Conservation (phyloP, 1,140 invertebrate genomes). For the Oreohelix idahoensis region DNA sequence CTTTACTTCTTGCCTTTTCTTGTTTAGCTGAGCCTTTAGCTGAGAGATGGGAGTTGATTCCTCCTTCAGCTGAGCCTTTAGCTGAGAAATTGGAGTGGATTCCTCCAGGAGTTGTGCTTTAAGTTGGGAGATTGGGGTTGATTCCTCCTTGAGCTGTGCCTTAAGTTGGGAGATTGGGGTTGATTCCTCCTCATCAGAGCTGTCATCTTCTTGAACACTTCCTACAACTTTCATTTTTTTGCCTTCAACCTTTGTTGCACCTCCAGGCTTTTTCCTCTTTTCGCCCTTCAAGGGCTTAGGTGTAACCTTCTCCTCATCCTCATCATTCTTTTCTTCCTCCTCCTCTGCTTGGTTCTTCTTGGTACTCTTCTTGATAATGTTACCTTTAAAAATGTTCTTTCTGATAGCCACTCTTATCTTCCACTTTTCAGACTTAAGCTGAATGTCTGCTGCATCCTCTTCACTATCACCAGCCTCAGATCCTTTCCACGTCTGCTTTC, state of each 20-base stretch:
- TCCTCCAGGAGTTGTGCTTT: conserved; percentile 33
- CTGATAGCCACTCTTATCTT: conserved; percentile 18
- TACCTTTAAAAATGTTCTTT: conserved; percentile 44
- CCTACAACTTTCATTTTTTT: conserved; percentile 1
- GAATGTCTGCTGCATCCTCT: conserved; percentile 51
- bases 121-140: conserved; percentile 27
- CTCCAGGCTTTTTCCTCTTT: conserved; percentile 8
- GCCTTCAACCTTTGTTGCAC: neutral
- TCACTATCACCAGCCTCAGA: conserved; percentile 53
- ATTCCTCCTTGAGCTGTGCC: conserved; percentile 29
- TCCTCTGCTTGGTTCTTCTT: conserved; percentile 32
- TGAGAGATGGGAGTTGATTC: conserved; percentile 29
- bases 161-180: conserved; percentile 32
- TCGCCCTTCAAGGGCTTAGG: conserved; percentile 11
- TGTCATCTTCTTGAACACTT: neutral
- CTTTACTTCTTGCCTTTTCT: neutral
- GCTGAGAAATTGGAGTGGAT: conserved; percentile 28
- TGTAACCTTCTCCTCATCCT: neutral
- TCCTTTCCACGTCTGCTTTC: conserved; percentile 45
- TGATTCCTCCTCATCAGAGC: conserved; percentile 30
- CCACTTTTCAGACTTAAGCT: neutral
- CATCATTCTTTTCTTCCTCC: conserved; percentile 31
- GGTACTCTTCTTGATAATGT: neutral
- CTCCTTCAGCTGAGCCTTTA: conserved; percentile 25
- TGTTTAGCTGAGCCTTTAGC: conserved; percentile 23